These are phyloP conservation scores for Eupeodes luniger DNA, from an alignment of 2,888 invertebrate genomes.

Conservation along the genomic window DNA sequence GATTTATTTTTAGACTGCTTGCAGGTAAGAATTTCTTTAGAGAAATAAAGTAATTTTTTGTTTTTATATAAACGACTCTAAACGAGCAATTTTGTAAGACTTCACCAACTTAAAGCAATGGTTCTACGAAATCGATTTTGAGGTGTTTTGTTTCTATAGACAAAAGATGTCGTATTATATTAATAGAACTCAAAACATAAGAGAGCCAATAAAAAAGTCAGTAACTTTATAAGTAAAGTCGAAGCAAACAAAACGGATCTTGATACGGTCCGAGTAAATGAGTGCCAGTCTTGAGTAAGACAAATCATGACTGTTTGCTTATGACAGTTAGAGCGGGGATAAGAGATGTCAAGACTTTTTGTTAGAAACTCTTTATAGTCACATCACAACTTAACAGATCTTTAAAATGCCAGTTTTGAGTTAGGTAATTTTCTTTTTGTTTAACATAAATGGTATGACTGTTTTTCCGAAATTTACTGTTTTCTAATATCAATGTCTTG, in stretches of 20 bases:
- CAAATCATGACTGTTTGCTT: not conserved
- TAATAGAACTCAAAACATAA: not conserved
- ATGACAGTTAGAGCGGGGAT: not conserved
- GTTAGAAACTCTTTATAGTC: not conserved
- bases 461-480: not conserved
- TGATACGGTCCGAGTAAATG: not conserved
- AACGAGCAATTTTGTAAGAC: conserved; percentile 16
- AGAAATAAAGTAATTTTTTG: not conserved
- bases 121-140: not conserved
- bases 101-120: not conserved
- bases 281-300: conserved; percentile 7
- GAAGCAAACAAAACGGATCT: not conserved
- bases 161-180: not conserved
- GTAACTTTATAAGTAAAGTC: conserved; percentile 3
- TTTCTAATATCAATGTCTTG: not conserved
- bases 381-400: not conserved
- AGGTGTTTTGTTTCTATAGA: not conserved
- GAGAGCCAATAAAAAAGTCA: not conserved
- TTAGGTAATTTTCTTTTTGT: conserved; percentile 7
- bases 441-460: conserved; percentile 11
- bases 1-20: conserved; percentile 37
- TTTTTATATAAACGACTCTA: not conserved
- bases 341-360: not conserved
- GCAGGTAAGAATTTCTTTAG: conserved; percentile 59
- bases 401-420: conserved; percentile 1